Evolutionary conservation across 2,888 invertebrate species (phyloP).

Genomic region (Papilio protenor): DNA sequence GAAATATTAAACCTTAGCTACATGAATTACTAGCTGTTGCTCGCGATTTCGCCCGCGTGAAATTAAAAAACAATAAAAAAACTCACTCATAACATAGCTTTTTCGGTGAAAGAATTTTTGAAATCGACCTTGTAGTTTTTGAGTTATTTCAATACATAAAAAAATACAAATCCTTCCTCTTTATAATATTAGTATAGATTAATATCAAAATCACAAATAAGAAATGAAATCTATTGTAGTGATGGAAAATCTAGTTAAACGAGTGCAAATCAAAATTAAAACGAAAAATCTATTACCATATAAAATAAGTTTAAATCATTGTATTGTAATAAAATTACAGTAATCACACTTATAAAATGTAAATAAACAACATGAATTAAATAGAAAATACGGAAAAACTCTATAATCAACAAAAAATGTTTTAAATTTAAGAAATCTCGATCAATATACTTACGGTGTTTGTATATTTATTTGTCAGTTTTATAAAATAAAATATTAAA

Average conservation of each 20-base stretch:
- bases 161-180: no score
- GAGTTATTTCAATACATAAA: no score
- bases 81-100: no score
- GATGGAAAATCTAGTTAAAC: background rate
- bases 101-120: no score
- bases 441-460: background rate
- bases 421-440: background rate
- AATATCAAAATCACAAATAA: no score
- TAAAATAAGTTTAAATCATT: background rate
- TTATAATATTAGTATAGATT: no score
- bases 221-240: no score
- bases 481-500: background rate
- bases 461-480: conserved; percentile 6
- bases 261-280: background rate
- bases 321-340: background rate
- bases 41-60: no score
- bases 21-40: background rate
- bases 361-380: background rate
- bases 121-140: no score
- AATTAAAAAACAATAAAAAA: no score
- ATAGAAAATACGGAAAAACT: background rate
- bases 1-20: background rate
- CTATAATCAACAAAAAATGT: background rate
- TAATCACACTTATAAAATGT: background rate
- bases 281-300: background rate